Conservation (phyloP, 2,888 invertebrate genomes). For the Pseudoips prasinana region DNA sequence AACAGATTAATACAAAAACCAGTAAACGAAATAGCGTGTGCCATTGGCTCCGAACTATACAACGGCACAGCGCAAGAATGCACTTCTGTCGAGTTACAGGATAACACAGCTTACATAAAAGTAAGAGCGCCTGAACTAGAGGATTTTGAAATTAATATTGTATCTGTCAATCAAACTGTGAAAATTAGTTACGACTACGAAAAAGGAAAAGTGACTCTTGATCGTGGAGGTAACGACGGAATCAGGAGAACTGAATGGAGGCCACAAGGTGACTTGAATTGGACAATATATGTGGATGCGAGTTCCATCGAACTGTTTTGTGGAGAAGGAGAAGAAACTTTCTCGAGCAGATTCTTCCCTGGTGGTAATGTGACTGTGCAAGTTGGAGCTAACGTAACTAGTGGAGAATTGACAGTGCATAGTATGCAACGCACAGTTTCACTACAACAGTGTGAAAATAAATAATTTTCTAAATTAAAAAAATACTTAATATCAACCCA, state of each 20-base stretch:
- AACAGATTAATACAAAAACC: conserved; percentile 52
- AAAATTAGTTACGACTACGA: conserved; percentile 42
- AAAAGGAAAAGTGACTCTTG: conserved; percentile 43
- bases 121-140: conserved; percentile 30
- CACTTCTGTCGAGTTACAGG: conserved; percentile 23
- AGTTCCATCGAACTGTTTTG: conserved; percentile 61
- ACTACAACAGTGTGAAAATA: background rate
- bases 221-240: conserved; percentile 59
- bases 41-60: conserved; percentile 32
- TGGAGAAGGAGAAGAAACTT: conserved; percentile 55
- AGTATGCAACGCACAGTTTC: conserved; percentile 40
- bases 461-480: too few species aligned
- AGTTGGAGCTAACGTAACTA: conserved; percentile 26
- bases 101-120: conserved; percentile 54
- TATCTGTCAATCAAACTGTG: conserved; percentile 40
- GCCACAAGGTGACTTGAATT: conserved; percentile 35
- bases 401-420: conserved; percentile 29
- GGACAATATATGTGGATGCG: conserved; percentile 51
- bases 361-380: conserved; percentile 32
- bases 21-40: conserved; percentile 34
- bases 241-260: conserved; percentile 53
- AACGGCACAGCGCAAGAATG: conserved; percentile 31
- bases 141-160: conserved; percentile 45
- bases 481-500: too few species aligned
- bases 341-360: conserved; percentile 60